phyloP scores from a whole-genome alignment of 2,113 vertebrate genomes.

The Hipposideros armiger region DNA sequence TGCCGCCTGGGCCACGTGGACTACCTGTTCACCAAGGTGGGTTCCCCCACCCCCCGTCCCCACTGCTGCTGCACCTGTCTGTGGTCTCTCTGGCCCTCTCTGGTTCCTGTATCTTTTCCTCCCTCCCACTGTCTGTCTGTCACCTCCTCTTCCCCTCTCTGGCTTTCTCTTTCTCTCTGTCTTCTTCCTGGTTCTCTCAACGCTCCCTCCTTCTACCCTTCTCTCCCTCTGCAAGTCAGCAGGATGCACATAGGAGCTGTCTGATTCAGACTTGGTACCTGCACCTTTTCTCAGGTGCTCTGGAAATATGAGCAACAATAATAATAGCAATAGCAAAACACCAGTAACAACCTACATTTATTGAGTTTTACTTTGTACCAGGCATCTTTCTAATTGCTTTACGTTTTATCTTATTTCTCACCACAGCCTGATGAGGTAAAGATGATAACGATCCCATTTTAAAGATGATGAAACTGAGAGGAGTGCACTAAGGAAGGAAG shows the following conservation, averaged over 20 bases:
- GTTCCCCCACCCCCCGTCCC: neutral
- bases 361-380: neutral
- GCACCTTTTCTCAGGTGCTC: neutral
- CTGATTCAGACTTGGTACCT: neutral
- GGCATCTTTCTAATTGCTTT: neutral
- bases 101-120: neutral
- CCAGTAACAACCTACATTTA: no score
- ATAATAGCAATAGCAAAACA: neutral
- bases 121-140: neutral
- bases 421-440: neutral
- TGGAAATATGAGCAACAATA: neutral
- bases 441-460: neutral
- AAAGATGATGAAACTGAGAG: neutral
- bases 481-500: neutral
- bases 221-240: neutral
- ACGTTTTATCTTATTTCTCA: neutral
- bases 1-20: conserved; percentile 83
- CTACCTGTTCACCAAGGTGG: conserved; percentile 85
- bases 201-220: neutral
- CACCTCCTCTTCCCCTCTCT: neutral
- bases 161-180: neutral
- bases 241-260: neutral
- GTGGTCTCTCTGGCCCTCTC: neutral
- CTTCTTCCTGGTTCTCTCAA: neutral
- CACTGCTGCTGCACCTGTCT: neutral